phyloP scores from a whole-genome alignment of 2,797 vertebrate species.

The Masticophis lateralis region DNA sequence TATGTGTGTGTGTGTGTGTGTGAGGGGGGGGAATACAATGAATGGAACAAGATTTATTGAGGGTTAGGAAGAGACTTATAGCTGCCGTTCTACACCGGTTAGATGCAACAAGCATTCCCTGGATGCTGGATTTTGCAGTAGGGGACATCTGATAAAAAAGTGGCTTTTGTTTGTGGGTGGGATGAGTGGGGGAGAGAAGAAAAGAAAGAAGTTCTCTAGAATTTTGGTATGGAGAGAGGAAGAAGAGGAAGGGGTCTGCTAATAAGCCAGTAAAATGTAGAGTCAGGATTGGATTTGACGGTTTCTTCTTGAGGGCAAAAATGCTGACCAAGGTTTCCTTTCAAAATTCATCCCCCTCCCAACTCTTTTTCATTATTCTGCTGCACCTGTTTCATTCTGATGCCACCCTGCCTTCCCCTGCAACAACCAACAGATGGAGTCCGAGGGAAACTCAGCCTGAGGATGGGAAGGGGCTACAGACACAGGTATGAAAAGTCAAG shows the following conservation, averaged over 20 bases:
- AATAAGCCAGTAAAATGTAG: neutral
- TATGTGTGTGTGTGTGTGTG: neutral
- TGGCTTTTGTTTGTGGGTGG: neutral
- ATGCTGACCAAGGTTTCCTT: neutral
- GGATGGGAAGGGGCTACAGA: conserved; percentile 12
- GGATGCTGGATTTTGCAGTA: conserved; percentile 35
- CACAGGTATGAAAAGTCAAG: neutral
- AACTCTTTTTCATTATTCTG: neutral
- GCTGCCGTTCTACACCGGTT: neutral
- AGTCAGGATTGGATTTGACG: neutral
- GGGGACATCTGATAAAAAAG: neutral
- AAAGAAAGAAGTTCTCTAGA: neutral
- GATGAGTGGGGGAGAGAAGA: neutral
- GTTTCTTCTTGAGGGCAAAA: neutral
- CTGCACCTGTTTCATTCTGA: conserved; percentile 47
- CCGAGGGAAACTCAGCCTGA: neutral
- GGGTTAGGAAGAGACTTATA: conserved; percentile 48
- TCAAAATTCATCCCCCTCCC: neutral
- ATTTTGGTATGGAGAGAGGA: neutral
- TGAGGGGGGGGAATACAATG: conserved; percentile 41
- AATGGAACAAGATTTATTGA: conserved; percentile 55
- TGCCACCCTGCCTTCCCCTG: neutral
- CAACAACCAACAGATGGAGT: neutral
- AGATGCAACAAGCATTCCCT: conserved; percentile 30
- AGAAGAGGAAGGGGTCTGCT: neutral